These are phyloP conservation scores for Trematocara marginatum DNA, from an alignment of 2,113 vertebrate species.

Conservation along the genomic window DNA sequence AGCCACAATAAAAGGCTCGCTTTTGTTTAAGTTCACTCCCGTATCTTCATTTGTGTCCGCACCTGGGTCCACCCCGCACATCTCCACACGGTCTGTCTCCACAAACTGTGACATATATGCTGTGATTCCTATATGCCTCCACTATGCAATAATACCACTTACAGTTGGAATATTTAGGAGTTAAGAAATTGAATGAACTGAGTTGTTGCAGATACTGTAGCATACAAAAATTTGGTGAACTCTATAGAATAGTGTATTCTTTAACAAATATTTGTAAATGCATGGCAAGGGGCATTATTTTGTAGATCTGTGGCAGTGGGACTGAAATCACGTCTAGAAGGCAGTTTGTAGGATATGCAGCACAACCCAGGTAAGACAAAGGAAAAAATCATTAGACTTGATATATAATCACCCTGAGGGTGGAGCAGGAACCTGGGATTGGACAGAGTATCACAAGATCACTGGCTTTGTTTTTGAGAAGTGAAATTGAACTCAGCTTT, in stretches of 20 bases:
- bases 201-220: rapidly evolving
- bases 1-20: too few species aligned
- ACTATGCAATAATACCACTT: neutral
- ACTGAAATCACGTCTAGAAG: neutral
- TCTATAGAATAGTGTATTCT: neutral
- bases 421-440: neutral
- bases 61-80: too few species aligned
- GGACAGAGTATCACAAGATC: neutral
- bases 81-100: too few species aligned
- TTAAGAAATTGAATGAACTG: rapidly evolving
- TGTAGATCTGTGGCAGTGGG: neutral
- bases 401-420: neutral
- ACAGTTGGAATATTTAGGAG: neutral
- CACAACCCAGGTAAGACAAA: neutral
- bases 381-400: rapidly evolving
- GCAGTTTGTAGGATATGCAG: neutral
- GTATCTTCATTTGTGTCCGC: too few species aligned
- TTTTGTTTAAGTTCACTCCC: too few species aligned
- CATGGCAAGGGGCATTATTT: neutral
- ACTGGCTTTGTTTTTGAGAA: neutral
- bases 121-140: neutral
- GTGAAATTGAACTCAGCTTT: neutral
- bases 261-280: neutral
- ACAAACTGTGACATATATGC: neutral
- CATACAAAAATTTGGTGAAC: neutral